These are phyloP conservation scores for Drusus annulatus DNA, from an alignment of 1,140 invertebrate genomes.

Conservation along the genomic window DNA sequence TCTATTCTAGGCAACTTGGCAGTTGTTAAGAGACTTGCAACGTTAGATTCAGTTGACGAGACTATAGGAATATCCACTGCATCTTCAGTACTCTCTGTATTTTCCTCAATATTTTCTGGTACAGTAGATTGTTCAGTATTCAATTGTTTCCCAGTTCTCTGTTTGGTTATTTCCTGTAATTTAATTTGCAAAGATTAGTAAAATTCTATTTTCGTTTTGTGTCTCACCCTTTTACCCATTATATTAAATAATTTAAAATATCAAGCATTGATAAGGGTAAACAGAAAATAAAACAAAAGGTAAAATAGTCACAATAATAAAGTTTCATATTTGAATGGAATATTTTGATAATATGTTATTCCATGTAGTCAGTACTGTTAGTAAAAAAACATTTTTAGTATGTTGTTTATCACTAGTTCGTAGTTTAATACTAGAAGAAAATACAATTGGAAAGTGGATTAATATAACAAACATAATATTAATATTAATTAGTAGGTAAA, in stretches of 20 bases:
- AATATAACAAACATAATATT: background rate
- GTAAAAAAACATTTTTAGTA: no score
- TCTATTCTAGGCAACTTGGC: slow-evolving; percentile 71
- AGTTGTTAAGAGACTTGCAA: slow-evolving; percentile 71
- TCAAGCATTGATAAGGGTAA: slow-evolving; percentile 7
- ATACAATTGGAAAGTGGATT: background rate
- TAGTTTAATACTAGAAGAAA: background rate
- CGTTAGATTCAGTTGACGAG: slow-evolving; percentile 69
- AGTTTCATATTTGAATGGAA: background rate
- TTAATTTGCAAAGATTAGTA: background rate
- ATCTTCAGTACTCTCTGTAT: background rate
- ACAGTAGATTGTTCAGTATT: background rate
- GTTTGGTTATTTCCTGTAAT: slow-evolving; percentile 18
- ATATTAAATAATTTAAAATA: background rate
- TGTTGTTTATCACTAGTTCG: background rate
- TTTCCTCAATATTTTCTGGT: background rate
- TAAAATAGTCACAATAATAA: background rate
- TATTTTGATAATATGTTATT: no score
- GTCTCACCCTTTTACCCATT: background rate
- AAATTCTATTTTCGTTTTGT: background rate
- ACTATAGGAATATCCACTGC: background rate
- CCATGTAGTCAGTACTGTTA: no score
- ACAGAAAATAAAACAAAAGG: background rate
- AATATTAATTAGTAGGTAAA: background rate
- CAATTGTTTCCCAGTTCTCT: slow-evolving; percentile 14